phyloP scores from a whole-genome alignment of 2,797 vertebrate species.

The Pangasius djambal region DNA sequence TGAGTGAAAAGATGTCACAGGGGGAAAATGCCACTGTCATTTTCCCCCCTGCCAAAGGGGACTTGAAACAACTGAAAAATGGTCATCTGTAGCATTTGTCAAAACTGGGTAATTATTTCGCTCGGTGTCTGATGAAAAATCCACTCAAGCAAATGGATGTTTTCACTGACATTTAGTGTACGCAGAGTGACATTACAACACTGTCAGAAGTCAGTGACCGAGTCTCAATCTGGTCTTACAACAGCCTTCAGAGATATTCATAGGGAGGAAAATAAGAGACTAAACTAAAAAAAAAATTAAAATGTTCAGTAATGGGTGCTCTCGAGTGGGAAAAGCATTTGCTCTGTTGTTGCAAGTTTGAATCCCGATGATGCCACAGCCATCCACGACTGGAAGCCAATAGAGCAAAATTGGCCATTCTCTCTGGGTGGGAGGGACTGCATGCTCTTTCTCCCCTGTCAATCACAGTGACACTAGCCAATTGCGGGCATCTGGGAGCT shows the following conservation, averaged over 20 bases:
- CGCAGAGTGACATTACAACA: background rate
- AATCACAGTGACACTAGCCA: background rate
- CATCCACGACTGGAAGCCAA: background rate
- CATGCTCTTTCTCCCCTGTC: background rate
- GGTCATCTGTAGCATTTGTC: constrained; percentile 49
- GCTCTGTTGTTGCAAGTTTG: background rate
- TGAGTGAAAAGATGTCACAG: background rate
- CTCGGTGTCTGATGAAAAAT: constrained; percentile 29
- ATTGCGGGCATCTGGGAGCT: too few relatives aligned
- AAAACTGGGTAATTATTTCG: constrained; percentile 47
- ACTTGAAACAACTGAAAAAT: constrained; percentile 47
- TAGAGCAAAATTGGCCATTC: background rate
- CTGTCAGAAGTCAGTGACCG: background rate
- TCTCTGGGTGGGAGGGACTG: background rate
- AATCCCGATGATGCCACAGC: background rate
- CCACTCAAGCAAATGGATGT: constrained; percentile 53
- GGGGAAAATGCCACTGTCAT: background rate
- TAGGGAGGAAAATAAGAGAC: background rate
- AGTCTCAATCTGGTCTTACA: constrained; percentile 14
- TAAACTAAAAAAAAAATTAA: background rate
- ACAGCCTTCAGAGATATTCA: background rate
- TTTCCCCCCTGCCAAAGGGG: background rate
- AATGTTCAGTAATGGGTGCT: background rate
- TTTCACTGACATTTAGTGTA: constrained; percentile 47
- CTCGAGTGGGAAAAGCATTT: background rate